Percentiles rank a stretch among this genome's conserved stretches.
phyloP scores from a whole-genome alignment of 2,888 invertebrate species.

The Hedya salicella region DNA sequence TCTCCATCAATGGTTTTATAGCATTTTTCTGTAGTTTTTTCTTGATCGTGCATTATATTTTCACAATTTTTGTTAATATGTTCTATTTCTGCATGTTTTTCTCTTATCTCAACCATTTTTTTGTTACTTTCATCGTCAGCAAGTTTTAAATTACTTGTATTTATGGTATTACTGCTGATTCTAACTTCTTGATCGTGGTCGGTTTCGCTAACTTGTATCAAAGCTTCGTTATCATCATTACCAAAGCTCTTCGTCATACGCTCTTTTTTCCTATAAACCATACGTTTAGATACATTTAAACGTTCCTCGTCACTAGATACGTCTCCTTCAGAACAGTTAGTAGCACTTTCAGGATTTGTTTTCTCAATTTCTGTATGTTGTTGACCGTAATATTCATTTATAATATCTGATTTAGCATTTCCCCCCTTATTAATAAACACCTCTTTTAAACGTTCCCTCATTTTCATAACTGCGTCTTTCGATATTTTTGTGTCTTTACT shows the following conservation, averaged over 20 bases:
- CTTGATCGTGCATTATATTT: not conserved
- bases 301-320: slow-evolving; percentile 1
- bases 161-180: not conserved
- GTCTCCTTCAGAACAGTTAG: not conserved
- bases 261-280: not conserved
- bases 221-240: slow-evolving; percentile 1
- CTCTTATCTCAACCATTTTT: no score
- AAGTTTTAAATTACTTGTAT: not conserved
- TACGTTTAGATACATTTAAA: slow-evolving; percentile 7
- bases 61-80: not conserved
- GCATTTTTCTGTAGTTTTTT: not conserved
- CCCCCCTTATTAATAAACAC: no score
- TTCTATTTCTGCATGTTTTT: not conserved
- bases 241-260: not conserved
- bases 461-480: no score
- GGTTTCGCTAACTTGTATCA: not conserved
- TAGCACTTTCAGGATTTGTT: no score
- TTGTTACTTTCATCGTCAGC: not conserved
- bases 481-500: no score
- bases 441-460: not conserved
- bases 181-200: not conserved
- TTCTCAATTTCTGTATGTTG: not conserved
- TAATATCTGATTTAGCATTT: no score
- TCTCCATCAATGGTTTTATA: not conserved
- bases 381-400: not conserved